Percentiles rank a stretch among this genome's conserved stretches.
Evolutionary conservation across 1,140 invertebrate species (phyloP).

Genomic region (Bombus picipes): DNA sequence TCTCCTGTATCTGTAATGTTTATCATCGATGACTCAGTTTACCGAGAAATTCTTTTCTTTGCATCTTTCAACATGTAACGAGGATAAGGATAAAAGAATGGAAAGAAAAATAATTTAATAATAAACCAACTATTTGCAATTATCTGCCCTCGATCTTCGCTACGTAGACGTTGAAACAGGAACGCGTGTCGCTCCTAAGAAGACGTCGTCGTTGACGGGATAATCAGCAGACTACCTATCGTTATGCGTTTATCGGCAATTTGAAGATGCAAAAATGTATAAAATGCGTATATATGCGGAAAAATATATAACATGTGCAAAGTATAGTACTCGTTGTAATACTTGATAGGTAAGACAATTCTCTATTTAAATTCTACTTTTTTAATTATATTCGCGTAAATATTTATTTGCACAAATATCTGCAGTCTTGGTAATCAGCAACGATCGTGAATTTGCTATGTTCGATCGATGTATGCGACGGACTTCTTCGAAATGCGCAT

Average conservation of each 20-base stretch:
- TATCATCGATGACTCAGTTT: slow-evolving; percentile 12
- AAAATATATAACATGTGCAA: too few relatives aligned
- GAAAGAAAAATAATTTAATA: slow-evolving; percentile 2
- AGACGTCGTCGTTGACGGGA: neutral
- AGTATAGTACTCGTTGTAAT: too few relatives aligned
- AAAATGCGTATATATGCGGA: too few relatives aligned
- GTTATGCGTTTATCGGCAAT: too few relatives aligned
- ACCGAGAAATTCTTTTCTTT: neutral
- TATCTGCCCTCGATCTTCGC: neutral
- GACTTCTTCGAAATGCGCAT: neutral
- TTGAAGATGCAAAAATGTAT: too few relatives aligned
- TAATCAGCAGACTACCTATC: too few relatives aligned
- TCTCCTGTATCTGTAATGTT: neutral
- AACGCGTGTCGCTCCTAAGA: neutral
- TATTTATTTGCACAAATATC: too few relatives aligned
- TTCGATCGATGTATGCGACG: neutral
- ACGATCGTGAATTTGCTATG: neutral
- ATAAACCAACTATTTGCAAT: slow-evolving; percentile 14
- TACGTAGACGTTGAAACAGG: neutral
- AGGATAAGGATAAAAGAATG: neutral
- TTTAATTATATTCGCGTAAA: too few relatives aligned
- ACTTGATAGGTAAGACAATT: too few relatives aligned
- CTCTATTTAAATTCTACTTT: too few relatives aligned
- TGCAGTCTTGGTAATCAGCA: neutral
- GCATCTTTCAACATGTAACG: neutral